phyloP scores from a whole-genome alignment of 2,888 invertebrate genomes.

The Eilema sororculum region DNA sequence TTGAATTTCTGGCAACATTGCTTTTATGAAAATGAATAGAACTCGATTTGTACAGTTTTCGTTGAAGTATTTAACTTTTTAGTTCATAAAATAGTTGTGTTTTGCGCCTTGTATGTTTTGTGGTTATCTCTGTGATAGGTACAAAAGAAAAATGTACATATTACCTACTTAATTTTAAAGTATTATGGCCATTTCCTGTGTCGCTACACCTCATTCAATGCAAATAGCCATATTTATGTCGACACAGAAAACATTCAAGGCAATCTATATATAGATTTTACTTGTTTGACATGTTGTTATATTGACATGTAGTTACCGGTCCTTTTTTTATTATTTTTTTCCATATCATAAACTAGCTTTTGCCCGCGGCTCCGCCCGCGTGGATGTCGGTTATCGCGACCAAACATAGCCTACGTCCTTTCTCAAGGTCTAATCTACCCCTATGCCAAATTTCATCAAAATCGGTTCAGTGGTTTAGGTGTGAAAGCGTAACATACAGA shows the following conservation, averaged over 20 bases:
- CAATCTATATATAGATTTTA: background rate
- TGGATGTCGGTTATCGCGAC: too few species aligned
- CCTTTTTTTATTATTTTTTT: background rate
- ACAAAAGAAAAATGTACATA: background rate
- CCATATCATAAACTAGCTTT: too few species aligned
- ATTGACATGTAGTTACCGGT: background rate
- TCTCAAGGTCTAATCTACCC: too few species aligned
- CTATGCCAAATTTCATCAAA: too few species aligned
- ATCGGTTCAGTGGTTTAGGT: too few species aligned
- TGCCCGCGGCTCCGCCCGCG: too few species aligned
- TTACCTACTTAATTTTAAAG: background rate
- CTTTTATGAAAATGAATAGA: background rate
- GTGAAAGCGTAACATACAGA: too few species aligned
- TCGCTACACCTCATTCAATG: background rate
- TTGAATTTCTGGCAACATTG: slow-evolving; percentile 25
- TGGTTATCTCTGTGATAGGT: background rate
- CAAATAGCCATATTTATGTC: slow-evolving; percentile 1
- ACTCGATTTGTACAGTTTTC: background rate
- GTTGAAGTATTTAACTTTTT: background rate
- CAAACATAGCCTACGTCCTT: too few species aligned
- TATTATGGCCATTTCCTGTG: slow-evolving; percentile 8
- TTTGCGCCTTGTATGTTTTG: background rate
- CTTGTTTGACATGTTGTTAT: background rate
- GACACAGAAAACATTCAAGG: background rate
- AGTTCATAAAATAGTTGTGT: background rate